Conservation (phyloP, 2,888 invertebrate genomes). For the Andrena flavipes region DNA sequence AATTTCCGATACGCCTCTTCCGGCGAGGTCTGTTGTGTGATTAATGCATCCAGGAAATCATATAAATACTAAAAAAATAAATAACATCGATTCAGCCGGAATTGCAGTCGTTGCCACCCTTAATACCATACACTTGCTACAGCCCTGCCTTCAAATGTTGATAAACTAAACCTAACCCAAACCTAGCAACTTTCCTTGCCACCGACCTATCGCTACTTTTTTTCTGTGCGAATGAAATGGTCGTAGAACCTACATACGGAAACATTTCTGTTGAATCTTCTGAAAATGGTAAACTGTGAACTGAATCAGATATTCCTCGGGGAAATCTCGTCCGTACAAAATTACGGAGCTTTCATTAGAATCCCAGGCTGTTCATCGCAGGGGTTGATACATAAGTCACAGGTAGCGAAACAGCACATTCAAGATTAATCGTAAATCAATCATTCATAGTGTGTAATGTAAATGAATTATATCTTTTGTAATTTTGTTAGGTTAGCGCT, state of each 20-base stretch:
- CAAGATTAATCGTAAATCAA: constrained; percentile 2
- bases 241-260: background rate
- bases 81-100: background rate
- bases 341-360: constrained; percentile 84
- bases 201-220: background rate
- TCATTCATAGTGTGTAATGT: background rate
- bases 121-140: constrained; percentile 27
- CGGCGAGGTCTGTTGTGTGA: constrained; percentile 98
- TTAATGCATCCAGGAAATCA: constrained; percentile 97
- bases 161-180: constrained; percentile 53
- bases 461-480: constrained; percentile 27
- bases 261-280: background rate
- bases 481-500: constrained; percentile 78
- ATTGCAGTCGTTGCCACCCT: background rate
- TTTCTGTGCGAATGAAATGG: constrained; percentile 1
- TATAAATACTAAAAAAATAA: constrained; percentile 90
- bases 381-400: constrained; percentile 83
- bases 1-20: constrained; percentile 98
- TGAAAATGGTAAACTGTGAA: constrained; percentile 75
- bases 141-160: constrained; percentile 31
- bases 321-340: constrained; percentile 83
- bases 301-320: constrained; percentile 82
- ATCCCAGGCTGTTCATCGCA: constrained; percentile 83
- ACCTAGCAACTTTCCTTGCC: background rate
- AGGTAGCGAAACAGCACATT: constrained; percentile 68